Evolutionary conservation across 2,113 vertebrate genomes (phyloP), one percentile per base, ranked within the genome.

Genomic region (Sitta europaea): DNA sequence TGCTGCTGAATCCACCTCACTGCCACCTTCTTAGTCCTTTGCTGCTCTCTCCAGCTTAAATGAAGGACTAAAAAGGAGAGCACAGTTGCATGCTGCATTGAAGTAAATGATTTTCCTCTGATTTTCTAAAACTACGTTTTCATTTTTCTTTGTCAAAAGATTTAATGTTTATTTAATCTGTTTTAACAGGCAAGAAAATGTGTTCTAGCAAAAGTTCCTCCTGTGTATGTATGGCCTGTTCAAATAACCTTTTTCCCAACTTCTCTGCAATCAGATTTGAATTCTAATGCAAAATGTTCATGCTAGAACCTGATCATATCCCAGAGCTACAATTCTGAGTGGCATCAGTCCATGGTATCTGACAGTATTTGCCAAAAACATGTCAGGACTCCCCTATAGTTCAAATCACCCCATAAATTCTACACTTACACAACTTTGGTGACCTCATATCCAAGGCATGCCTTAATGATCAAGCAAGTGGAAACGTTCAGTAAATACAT

Each of bases 231-330:
- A 91, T 2, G 12, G 50, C 54, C 61, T 94, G 42, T 97, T 97
- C 96, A 96, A 96, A 96, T 93, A 98, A 95, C 78, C 92, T 96
- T 95, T 88, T 91, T 67, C 92, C 54, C 83, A 77, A 94, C 93
- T 96, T 86, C 74, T 77, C 51, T 96, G 88, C 57, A 91, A 86
- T 90, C 94, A 88, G 86, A 74, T 86, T 96, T 96, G 94, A 97
- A 93, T 97, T 96, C 92, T 94, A 87, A 96, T 88, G 80, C 70
- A 93, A 91, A 58, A 74, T 12, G 10, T 95, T 97, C 97, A 83
- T 98, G 97, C 96, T 95, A 76, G 70, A 94, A 96, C 97, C 93
- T 98, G 97, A 98, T 92, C 90, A 86, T 96, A 95, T 96, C 97
- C 96, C 88, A 94, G 94, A 97, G 96, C 97, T 94, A 97, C 97